Conservation (phyloP, 2,113 vertebrate species). For the Prunella fulvescens region DNA sequence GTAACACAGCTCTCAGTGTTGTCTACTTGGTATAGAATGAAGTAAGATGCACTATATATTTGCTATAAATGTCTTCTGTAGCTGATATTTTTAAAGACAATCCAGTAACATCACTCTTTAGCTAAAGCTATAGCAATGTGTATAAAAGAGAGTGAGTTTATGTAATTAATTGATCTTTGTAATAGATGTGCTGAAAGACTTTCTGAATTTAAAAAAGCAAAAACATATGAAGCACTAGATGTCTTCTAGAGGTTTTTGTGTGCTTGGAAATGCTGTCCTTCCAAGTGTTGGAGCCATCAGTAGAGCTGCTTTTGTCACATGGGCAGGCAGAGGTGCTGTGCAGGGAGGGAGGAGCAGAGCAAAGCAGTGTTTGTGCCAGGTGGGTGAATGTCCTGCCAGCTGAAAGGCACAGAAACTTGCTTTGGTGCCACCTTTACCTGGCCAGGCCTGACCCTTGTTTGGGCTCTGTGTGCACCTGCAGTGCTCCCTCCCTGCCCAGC, state of each 20-base stretch:
- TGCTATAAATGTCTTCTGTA: background rate
- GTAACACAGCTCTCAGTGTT: background rate
- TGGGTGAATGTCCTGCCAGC: background rate
- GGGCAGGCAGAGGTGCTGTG: background rate
- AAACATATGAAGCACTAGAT: fast-evolving
- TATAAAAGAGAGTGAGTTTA: background rate
- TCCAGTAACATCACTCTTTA: background rate
- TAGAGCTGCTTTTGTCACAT: background rate
- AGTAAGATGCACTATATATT: background rate
- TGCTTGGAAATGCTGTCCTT: background rate
- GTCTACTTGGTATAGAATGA: background rate
- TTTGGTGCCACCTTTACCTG: background rate
- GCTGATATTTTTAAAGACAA: background rate
- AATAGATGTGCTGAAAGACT: background rate
- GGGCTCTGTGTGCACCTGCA: background rate
- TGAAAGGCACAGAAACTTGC: background rate
- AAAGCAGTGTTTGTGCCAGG: background rate
- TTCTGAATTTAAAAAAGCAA: background rate
- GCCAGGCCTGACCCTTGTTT: background rate
- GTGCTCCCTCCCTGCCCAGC: background rate
- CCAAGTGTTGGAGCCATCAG: background rate
- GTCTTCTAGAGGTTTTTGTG: background rate
- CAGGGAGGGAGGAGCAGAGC: background rate
- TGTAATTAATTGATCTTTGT: background rate
- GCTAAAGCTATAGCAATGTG: background rate